Evolutionary conservation across 2,888 invertebrate genomes (phyloP).

Genomic region (Lasioglossum lativentre): DNA sequence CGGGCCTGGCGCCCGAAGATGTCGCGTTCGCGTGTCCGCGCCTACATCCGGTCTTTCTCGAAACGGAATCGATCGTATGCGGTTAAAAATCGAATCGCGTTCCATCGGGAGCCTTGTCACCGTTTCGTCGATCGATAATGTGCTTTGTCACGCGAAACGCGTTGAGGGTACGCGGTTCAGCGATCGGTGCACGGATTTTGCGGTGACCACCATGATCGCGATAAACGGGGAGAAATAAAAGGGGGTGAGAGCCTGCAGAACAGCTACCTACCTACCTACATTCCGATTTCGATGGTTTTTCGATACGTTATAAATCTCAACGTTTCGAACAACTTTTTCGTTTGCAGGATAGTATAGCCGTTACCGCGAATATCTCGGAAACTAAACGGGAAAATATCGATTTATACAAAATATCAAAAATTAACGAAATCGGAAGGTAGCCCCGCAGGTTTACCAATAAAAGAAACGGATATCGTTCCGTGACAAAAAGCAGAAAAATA

Average conservation of each 20-base stretch:
- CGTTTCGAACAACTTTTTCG: no score
- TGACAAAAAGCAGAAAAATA: background rate
- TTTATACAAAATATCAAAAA: background rate
- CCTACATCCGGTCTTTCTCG: conserved; percentile 7
- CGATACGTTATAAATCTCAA: background rate
- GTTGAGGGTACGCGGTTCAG: conserved; percentile 62
- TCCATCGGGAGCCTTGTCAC: conserved; percentile 39
- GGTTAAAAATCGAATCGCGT: conserved; percentile 36
- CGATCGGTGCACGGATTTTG: conserved; percentile 48
- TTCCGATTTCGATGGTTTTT: background rate
- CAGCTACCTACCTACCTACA: background rate
- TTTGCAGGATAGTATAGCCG: no score
- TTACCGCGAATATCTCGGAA: no score
- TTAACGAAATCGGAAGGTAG: background rate
- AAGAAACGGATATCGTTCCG: background rate
- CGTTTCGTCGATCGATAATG: conserved; percentile 66
- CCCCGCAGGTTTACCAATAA: background rate
- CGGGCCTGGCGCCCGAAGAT: background rate
- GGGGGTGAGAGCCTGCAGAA: background rate
- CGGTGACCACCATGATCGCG: conserved; percentile 24
- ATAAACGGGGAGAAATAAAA: background rate
- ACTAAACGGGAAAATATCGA: no score
- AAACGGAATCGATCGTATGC: background rate
- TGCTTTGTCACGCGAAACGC: conserved; percentile 68
- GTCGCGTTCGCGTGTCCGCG: conserved; percentile 1